These are phyloP conservation scores for Pachycephala philippinensis DNA, from an alignment of 2,113 vertebrate species.

Conservation along the genomic window DNA sequence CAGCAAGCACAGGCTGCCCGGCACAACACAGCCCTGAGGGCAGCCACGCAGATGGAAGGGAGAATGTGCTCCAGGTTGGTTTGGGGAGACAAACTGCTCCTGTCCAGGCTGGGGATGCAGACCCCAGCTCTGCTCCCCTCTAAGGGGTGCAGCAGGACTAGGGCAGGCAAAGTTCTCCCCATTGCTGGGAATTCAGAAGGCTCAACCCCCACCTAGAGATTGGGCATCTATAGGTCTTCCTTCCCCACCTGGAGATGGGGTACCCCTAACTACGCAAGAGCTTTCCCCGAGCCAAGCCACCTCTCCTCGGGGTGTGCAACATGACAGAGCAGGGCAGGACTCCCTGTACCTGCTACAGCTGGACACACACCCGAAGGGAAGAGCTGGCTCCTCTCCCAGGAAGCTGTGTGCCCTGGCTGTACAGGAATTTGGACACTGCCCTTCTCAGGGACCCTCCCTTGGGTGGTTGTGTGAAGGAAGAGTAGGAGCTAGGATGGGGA, in stretches of 20 bases:
- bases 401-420: not conserved
- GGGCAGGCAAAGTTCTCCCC: not conserved
- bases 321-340: not conserved
- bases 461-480: not conserved
- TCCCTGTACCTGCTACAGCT: rapidly evolving
- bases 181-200: rapidly evolving
- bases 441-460: not conserved
- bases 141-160: not conserved
- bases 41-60: not conserved
- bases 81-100: not conserved
- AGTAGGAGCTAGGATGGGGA: not conserved
- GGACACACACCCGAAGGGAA: not conserved
- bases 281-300: not conserved
- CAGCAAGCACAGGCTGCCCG: not conserved
- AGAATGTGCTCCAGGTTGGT: not conserved
- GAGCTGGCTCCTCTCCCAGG: not conserved
- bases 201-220: not conserved
- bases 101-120: not conserved
- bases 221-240: not conserved
- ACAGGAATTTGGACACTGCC: not conserved
- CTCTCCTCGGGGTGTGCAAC: rapidly evolving
- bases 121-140: not conserved
- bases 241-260: not conserved
- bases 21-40: not conserved
- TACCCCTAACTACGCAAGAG: not conserved